Base-by-base conservation (phyloP, 2,797 vertebrate genomes). In the Microctenopoma lineatum region DNA sequence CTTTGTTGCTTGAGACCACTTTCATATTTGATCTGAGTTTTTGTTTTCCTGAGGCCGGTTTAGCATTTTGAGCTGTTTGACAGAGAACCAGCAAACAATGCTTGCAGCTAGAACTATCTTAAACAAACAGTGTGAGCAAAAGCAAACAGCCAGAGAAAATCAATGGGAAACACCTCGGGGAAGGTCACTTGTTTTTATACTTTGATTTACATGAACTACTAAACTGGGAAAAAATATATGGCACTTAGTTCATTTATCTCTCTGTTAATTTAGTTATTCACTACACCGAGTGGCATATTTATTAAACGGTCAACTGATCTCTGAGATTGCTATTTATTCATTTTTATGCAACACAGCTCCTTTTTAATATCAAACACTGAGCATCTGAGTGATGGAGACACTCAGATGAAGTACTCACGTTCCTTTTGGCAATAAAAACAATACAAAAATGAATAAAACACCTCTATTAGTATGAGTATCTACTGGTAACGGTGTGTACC, bases 71-170 rank as follows among this genome's bases (percentile, higher is more conserved):
- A 39, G 29, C 60, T 70, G 70, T 73, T 59, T 84, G 77, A 76
- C 54, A 57, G 63, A 47, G 64, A 84, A 46, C 52, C 13, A 21
- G 34, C 74, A 70, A 74, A 79, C 75, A 86, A 57, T 34, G 46
- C 62, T 70, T 68, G 74, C 56, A 52, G 42, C 61, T 77, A 80
- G 85, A 89, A 90, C 81, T 61, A 39, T 68, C 86, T 83, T 87
- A 71, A 84, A 69, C 73, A 85, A 90, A 89, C 79, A 86, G 68
- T 39, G 63, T 0, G 15, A 54, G 38, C 57, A 71, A 85, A 79
- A 63, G 66, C 68, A 87, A 87, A 87, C 84, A 87, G 59, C n/a
- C 57, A 13, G 51, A 73, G 51, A 62, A 82, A 78, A 84, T 82
- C 71, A 65, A 67, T 64, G 52, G 34, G 41, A 75, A 66, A 54